A percentile compares a stretch with the other conserved stretches of the same genome.
Evolutionary conservation across 2,113 vertebrate species (phyloP).

Genomic region (Lepus europaeus): DNA sequence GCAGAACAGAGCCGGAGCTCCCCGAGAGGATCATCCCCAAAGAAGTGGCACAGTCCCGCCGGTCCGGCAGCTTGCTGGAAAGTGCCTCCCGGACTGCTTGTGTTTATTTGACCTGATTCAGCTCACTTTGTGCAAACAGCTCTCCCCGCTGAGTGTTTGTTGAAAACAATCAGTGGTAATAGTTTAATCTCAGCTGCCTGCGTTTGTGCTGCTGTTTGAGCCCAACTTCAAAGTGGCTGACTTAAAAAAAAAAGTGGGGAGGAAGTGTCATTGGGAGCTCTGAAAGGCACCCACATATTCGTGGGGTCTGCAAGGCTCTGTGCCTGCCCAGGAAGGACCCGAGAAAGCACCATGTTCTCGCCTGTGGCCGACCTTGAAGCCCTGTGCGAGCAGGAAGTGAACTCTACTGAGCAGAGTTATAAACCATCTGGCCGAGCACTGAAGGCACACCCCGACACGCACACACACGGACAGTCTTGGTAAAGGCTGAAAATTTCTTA

Average conservation of each 20-base stretch:
- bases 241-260: background rate
- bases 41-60: background rate
- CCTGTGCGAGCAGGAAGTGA: background rate
- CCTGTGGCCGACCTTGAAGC: background rate
- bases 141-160: background rate
- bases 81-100: background rate
- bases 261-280: background rate
- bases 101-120: background rate
- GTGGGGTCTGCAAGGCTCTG: conserved; percentile 1
- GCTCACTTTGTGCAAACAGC: background rate
- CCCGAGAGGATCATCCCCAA: background rate
- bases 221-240: background rate
- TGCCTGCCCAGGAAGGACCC: background rate
- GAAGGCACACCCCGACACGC: background rate
- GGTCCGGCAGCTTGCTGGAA: background rate
- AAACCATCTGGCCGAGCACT: background rate
- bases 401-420: background rate
- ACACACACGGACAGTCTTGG: background rate
- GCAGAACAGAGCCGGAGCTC: background rate
- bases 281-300: background rate
- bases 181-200: background rate
- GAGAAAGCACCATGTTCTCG: background rate
- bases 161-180: background rate
- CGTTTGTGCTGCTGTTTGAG: background rate
- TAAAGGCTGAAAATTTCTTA: background rate